phyloP scores from a whole-genome alignment of 2,113 vertebrate species.

The Pampusana beccarii region DNA sequence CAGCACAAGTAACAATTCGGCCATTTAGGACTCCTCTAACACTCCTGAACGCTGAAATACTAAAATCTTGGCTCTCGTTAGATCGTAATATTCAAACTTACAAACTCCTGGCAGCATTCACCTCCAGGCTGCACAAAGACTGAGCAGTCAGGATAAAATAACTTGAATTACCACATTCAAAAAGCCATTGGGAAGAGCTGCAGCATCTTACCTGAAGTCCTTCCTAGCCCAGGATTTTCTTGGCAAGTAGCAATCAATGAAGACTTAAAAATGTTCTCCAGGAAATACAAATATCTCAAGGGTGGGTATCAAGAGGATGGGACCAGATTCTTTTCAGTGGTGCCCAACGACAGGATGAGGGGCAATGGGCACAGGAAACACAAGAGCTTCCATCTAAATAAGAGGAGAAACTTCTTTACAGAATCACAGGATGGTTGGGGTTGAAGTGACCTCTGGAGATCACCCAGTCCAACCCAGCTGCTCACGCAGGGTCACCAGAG shows the following conservation, averaged over 20 bases:
- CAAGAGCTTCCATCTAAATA: too few species aligned
- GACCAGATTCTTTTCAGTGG: too few species aligned
- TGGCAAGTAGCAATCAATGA: background rate
- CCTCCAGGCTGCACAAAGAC: fast-evolving
- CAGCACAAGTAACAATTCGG: conserved; percentile 62
- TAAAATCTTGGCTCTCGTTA: conserved; percentile 2
- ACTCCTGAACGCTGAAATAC: background rate
- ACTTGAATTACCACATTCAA: background rate
- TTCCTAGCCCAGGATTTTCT: background rate
- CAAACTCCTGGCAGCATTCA: conserved; percentile 8
- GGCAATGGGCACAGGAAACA: too few species aligned
- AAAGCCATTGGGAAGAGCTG: background rate
- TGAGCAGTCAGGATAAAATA: background rate
- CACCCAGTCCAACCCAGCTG: too few species aligned
- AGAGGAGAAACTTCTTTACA: too few species aligned
- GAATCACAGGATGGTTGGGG: too few species aligned
- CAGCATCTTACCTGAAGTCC: background rate
- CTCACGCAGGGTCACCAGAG: too few species aligned
- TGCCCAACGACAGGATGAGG: too few species aligned
- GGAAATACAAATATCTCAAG: too few species aligned
- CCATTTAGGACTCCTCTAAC: conserved; percentile 68
- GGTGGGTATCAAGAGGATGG: too few species aligned
- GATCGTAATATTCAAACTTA: background rate
- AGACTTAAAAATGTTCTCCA: too few species aligned
- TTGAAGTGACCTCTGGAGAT: too few species aligned